Conservation (phyloP, 1,140 invertebrate genomes). For the Plodia interpunctella region DNA sequence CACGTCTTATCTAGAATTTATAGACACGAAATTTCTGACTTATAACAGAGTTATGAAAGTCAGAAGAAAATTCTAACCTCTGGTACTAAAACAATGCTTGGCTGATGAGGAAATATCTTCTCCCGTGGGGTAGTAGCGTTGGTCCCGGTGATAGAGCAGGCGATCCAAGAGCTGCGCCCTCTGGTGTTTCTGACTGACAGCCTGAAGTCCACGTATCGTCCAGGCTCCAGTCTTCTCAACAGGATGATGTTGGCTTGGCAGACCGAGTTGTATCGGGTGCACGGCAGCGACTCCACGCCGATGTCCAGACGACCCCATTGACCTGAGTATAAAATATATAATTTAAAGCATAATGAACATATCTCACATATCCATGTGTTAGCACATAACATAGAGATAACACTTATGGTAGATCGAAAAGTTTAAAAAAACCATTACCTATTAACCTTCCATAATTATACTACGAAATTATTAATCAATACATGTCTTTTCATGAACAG, state of each 20-base stretch:
- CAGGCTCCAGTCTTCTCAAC: slow-evolving; percentile 83
- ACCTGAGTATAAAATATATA: slow-evolving; percentile 50
- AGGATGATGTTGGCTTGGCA: slow-evolving; percentile 91
- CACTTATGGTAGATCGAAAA: too few species aligned
- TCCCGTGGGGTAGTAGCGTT: slow-evolving; percentile 87
- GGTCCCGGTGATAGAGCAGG: slow-evolving; percentile 89
- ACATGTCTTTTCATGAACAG: too few species aligned
- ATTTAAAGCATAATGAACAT: too few species aligned
- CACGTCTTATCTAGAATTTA: too few species aligned
- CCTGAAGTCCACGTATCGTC: slow-evolving; percentile 88
- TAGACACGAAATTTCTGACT: too few species aligned
- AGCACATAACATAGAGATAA: too few species aligned
- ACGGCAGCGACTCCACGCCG: slow-evolving; percentile 86
- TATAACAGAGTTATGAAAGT: too few species aligned
- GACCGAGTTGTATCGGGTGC: slow-evolving; percentile 88
- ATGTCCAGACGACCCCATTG: slow-evolving; percentile 83
- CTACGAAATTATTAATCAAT: too few species aligned
- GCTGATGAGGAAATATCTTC: slow-evolving; percentile 90
- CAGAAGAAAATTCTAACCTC: too few species aligned
- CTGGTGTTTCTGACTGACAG: slow-evolving; percentile 87
- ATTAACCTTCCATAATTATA: too few species aligned
- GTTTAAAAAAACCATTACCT: too few species aligned
- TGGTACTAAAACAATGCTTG: slow-evolving; percentile 86
- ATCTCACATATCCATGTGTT: too few species aligned
- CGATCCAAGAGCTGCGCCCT: slow-evolving; percentile 85